Conservation (phyloP, 2,888 invertebrate genomes). For the Craniophora ligustri region DNA sequence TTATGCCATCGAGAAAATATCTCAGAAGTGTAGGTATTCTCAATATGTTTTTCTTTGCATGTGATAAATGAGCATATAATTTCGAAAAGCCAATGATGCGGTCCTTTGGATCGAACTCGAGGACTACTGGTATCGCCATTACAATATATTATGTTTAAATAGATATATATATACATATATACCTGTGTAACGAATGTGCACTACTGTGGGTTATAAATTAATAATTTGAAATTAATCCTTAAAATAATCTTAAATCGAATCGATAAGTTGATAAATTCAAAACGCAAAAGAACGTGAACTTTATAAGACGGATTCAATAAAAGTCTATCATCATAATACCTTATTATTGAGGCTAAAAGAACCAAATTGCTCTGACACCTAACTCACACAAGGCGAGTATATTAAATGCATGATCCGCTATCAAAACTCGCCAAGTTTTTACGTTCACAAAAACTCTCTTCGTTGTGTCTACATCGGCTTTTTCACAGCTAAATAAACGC, state of each 20-base stretch:
- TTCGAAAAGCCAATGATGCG: no score
- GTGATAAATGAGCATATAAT: no score
- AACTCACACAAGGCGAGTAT: slow-evolving; percentile 38
- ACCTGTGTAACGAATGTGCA: no score
- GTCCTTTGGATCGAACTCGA: no score
- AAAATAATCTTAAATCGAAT: background rate
- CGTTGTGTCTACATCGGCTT: slow-evolving; percentile 47
- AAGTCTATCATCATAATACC: slow-evolving; percentile 34
- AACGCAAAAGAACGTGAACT: slow-evolving; percentile 9
- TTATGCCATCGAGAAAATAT: no score
- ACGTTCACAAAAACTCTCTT: slow-evolving; percentile 39
- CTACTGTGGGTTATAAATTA: no score
- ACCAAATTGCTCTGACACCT: slow-evolving; percentile 33
- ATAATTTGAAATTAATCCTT: background rate
- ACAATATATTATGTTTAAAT: no score
- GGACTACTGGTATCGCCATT: no score
- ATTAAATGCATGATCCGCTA: slow-evolving; percentile 52
- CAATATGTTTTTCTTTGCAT: no score
- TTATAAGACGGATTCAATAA: slow-evolving; percentile 29
- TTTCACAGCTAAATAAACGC: slow-evolving; percentile 59
- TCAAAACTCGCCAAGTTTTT: slow-evolving; percentile 45
- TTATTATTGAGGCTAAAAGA: slow-evolving; percentile 40
- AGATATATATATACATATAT: no score
- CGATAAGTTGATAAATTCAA: background rate
- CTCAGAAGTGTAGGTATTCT: no score